Evolutionary conservation across 2,888 invertebrate genomes (phyloP).

Genomic region (Drosophila colorata): DNA sequence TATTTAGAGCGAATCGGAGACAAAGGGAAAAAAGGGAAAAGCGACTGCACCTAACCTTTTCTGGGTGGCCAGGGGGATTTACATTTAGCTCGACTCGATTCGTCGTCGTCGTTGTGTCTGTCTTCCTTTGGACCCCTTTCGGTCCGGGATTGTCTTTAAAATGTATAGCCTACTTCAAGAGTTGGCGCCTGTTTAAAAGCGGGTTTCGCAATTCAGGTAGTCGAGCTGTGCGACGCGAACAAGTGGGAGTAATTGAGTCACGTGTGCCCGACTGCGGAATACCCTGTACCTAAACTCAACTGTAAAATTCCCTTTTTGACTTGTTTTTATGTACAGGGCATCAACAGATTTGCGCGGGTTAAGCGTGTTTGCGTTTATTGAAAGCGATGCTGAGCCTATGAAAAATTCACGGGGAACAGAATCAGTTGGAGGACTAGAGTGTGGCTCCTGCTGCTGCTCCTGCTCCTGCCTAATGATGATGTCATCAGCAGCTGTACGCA

Average conservation of each 20-base stretch:
- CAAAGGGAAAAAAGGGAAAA: not conserved
- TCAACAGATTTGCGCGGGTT: not conserved
- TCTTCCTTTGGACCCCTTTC: conserved; percentile 7
- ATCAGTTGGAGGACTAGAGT: not conserved
- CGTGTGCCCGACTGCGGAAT: not conserved
- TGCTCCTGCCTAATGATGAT: conserved; percentile 33
- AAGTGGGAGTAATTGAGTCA: too few relatives aligned
- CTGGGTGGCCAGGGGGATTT: conserved; percentile 3
- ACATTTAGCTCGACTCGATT: conserved; percentile 21
- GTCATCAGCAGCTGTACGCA: conserved; percentile 63
- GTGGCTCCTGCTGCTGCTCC: not conserved
- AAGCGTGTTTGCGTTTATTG: not conserved
- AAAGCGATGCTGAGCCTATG: not conserved
- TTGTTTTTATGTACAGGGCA: not conserved
- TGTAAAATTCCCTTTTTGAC: not conserved
- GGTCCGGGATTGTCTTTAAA: conserved; percentile 37
- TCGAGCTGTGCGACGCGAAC: conserved; percentile 22
- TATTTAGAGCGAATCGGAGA: conserved; percentile 8
- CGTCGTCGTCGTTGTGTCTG: too few relatives aligned
- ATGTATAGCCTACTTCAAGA: conserved; percentile 31
- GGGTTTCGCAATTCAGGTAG: conserved; percentile 18
- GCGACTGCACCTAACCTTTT: conserved; percentile 11
- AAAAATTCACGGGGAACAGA: conserved; percentile 14
- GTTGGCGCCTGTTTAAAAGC: conserved; percentile 20
- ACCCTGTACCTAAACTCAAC: not conserved